Base-by-base conservation (phyloP, 2,797 vertebrate species). In the Mormyrops boulengeri region DNA sequence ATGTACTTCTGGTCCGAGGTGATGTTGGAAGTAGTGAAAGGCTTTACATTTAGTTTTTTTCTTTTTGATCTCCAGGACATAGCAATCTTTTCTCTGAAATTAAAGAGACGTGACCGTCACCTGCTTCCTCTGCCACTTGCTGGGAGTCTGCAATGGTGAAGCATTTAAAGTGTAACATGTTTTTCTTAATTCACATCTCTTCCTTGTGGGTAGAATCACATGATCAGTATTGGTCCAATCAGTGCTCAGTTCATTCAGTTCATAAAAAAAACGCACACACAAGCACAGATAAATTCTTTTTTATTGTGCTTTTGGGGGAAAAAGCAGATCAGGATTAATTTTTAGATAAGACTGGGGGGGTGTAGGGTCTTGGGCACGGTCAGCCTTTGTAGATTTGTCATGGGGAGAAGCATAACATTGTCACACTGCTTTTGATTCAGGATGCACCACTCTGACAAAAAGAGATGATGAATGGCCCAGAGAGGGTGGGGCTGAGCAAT, bases 371-470 rank as follows among this genome's bases (percentile, higher is more conserved):
- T 55, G n/a, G 14, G 55, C 22, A 30, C 47, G 17, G 47, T 7
- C 84, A 7, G 47, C 9, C 49, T 85, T 85, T 49, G 44, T 85
- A 52, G 22, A 52, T 86, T 86, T 86, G 26, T 19, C 47, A 88
- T 44, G 60, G 57, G 87, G 90, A 88, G 50, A 52, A 91, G 89
- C 92, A 92, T 94, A 92, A 84, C 92, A 94, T 92, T 93, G 92
- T 93, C 91, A 90, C 90, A 88, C 50, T 1, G 17, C 91, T 90
- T 89, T 91, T 92, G 93, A 92, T 88, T 91, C 73, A 2, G 73
- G 90, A 93, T 91, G 92, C 93, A 91, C 91, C 88, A 91, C 90
- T 92, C 92, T 92, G 93, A 94, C 93, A 94, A 94, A 92, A 41
- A 94, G 94, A 94, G 92, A 94, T 90, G 92, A 94, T 92, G 85